Percentiles rank a stretch among this genome's conserved stretches.
Evolutionary conservation across 1,140 invertebrate species (phyloP).

Genomic region (Anagrus nilaparvatae): DNA sequence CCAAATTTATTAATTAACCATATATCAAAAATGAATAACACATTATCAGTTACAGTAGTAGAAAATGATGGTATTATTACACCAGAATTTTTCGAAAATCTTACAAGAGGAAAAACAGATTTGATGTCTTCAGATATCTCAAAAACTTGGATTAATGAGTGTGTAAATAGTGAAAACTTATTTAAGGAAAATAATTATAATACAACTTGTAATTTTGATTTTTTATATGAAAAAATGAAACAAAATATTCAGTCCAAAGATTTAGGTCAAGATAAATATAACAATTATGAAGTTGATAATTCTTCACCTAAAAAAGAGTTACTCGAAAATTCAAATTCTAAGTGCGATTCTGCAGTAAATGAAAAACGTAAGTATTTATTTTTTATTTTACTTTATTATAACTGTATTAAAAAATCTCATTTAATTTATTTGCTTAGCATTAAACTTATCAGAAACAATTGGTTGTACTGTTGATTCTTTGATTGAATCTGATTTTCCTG

Average conservation of each 20-base stretch:
- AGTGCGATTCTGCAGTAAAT: too few species aligned
- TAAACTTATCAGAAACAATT: constrained; percentile 5
- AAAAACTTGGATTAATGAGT: constrained; percentile 12
- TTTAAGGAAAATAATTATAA: constrained; percentile 6
- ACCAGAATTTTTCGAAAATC: constrained; percentile 21
- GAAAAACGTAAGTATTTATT: too few species aligned
- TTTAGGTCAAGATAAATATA: too few species aligned
- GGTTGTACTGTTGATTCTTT: background rate
- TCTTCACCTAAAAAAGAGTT: too few species aligned
- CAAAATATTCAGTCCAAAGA: too few species aligned
- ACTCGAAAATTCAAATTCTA: too few species aligned
- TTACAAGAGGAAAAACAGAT: constrained; percentile 13
- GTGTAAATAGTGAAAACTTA: constrained; percentile 5
- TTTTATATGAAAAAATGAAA: constrained; percentile 15
- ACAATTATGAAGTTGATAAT: too few species aligned
- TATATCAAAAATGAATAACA: constrained; percentile 18
- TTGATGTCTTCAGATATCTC: constrained; percentile 5
- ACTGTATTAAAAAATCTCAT: constrained; percentile 8
- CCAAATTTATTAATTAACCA: constrained; percentile 16
- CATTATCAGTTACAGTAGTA: constrained; percentile 27
- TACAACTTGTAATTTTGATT: constrained; percentile 7
- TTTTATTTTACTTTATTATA: too few species aligned
- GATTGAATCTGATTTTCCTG: constrained; percentile 16
- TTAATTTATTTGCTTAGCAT: constrained; percentile 8
- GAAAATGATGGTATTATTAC: constrained; percentile 23